Evolutionary conservation across 1,140 invertebrate genomes (phyloP), one percentile per base, ranked within the genome.

Genomic region (Phymastichus coffea): DNA sequence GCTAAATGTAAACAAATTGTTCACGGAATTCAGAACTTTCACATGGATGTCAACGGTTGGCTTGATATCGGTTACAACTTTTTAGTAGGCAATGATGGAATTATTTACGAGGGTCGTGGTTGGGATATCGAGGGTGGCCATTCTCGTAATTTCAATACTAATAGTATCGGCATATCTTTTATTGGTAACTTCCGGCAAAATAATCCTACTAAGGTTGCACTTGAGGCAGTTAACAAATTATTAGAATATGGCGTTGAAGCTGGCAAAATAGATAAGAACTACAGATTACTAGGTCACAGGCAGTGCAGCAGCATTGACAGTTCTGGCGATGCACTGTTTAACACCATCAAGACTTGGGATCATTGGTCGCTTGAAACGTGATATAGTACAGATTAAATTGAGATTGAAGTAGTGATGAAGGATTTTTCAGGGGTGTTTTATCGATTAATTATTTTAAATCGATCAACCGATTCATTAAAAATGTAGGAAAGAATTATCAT

Each of bases 51-150:
- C 1, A 33, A 33, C 0, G 14, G 22, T n/a, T 88, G 84, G 83
- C 86, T 65, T 79, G 91, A 79, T 85, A 92, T 82, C 70, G 87
- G 73, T 2, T 90, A 88, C 67, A 92, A 86, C 73, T 94, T 94
- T 72, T 83, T 87, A 14, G 82, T 92, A 6, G 92, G 91, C 3
- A 88, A 88, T 12, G 89, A 93, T 56, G 90, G 89, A 2, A 78
- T 82, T 7, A 86, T 85, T 9, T 93, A 92, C 66, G 84, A 86
- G 61, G 92, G 89, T 1, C 81, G 91, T 23, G 89, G 89, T 1
- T 94, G 91, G 86, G 81, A 85, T 15, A 75, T 71, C 3, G 73
- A 86, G 0, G 91, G 91, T 3, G 88, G 89, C 0, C 91, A 94
- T 67, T 84, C 91, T 0, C 84, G 82, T 4, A 75, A 73, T n/a